These are phyloP conservation scores for Megaleporinus macrocephalus DNA, from an alignment of 2,113 vertebrate genomes.

Conservation along the genomic window DNA sequence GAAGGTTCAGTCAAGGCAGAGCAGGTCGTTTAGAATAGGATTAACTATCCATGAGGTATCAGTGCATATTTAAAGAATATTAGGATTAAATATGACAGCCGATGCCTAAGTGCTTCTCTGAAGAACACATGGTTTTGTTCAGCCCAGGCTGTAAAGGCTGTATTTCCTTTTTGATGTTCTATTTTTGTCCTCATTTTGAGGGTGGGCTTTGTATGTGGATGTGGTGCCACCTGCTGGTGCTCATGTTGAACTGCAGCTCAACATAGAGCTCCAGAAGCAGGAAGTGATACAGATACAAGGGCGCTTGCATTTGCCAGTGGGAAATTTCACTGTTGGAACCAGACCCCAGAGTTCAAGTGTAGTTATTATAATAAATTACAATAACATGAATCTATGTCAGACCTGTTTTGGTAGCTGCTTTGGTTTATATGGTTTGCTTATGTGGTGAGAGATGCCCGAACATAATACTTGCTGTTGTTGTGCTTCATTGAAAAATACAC, in stretches of 20 bases:
- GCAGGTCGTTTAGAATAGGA: background rate
- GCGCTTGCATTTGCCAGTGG: too few species aligned
- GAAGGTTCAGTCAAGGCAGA: background rate
- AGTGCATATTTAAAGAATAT: background rate
- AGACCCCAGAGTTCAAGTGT: background rate
- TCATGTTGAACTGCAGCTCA: slow-evolving; percentile 41
- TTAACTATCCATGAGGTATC: background rate
- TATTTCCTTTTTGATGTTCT: background rate
- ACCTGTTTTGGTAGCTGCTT: background rate
- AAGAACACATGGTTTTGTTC: background rate
- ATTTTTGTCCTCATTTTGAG: background rate
- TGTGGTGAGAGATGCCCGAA: background rate
- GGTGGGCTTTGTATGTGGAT: background rate
- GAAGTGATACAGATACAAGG: background rate
- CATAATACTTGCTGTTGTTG: background rate
- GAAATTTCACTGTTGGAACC: background rate
- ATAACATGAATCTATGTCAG: background rate
- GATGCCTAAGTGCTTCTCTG: background rate
- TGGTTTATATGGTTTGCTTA: background rate
- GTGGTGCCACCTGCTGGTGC: slow-evolving; percentile 71
- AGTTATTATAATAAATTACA: background rate
- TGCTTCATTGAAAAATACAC: background rate
- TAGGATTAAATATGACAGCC: background rate
- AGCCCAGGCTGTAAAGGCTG: background rate
- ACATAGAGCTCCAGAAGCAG: background rate